Percentiles rank a stretch among this genome's conserved stretches.
Evolutionary conservation across 2,888 invertebrate species (phyloP).

Genomic region (Dolichopus griseipennis): DNA sequence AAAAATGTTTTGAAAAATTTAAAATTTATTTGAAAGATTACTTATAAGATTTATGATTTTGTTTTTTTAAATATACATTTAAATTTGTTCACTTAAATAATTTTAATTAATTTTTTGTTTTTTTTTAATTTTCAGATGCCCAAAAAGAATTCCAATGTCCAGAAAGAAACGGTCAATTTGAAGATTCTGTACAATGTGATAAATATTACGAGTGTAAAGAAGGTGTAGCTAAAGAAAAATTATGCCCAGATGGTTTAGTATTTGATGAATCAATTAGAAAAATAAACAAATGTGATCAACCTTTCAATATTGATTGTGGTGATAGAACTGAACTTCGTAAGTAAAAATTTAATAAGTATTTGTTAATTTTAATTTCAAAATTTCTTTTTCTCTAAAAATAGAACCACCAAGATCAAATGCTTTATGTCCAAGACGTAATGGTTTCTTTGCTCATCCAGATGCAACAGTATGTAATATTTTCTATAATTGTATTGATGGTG

Average conservation of each 20-base stretch:
- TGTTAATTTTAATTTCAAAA: not conserved
- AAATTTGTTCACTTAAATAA: not conserved
- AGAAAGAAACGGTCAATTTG: constrained; percentile 70
- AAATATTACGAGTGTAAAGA: constrained; percentile 74
- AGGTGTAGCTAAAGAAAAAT: constrained; percentile 60
- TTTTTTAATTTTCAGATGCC: constrained; percentile 28
- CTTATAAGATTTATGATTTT: not conserved
- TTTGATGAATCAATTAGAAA: constrained; percentile 79
- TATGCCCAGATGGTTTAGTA: constrained; percentile 82
- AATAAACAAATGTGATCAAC: constrained; percentile 85
- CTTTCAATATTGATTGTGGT: constrained; percentile 85
- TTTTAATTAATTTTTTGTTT: not conserved
- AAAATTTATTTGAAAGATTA: no score
- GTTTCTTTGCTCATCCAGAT: constrained; percentile 86
- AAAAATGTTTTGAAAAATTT: no score
- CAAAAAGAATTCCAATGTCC: constrained; percentile 62
- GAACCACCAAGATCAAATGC: constrained; percentile 62
- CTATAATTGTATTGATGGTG: constrained; percentile 84
- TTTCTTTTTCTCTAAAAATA: constrained; percentile 34
- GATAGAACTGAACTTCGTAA: constrained; percentile 82
- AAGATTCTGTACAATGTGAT: constrained; percentile 74
- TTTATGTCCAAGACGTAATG: constrained; percentile 75
- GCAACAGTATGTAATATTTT: constrained; percentile 71
- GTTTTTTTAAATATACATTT: not conserved
- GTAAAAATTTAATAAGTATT: constrained; percentile 36